phyloP scores from a whole-genome alignment of 2,113 vertebrate species.

The Camelus bactrianus region DNA sequence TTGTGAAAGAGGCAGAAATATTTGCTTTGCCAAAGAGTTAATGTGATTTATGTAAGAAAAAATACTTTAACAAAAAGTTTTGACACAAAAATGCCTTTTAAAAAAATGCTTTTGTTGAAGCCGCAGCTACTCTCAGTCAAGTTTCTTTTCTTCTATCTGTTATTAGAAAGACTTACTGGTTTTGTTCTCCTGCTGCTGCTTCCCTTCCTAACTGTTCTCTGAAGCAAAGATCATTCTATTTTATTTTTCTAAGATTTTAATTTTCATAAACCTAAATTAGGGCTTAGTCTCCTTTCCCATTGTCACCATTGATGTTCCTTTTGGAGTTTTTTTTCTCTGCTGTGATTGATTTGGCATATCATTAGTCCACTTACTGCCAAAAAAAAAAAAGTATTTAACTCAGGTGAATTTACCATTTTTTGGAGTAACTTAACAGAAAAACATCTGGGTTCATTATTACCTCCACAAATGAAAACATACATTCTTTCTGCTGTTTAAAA shows the following conservation, averaged over 20 bases:
- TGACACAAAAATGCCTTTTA: neutral
- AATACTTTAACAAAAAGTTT: neutral
- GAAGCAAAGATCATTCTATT: neutral
- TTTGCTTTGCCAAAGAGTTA: neutral
- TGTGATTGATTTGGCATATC: neutral
- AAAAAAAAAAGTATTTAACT: neutral
- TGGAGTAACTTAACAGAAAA: slow-evolving; percentile 33
- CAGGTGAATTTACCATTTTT: neutral
- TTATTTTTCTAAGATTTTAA: slow-evolving; percentile 18
- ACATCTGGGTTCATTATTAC: neutral
- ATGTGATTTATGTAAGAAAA: neutral
- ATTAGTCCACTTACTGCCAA: neutral
- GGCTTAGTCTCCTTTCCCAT: neutral
- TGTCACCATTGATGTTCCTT: neutral
- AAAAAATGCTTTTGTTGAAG: neutral
- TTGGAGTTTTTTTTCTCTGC: neutral
- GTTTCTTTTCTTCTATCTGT: neutral
- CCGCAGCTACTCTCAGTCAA: neutral
- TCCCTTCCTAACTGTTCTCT: neutral
- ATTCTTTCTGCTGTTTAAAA: neutral
- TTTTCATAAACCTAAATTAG: neutral
- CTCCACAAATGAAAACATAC: neutral
- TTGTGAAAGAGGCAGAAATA: neutral
- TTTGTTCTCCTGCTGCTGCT: neutral
- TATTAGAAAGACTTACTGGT: neutral